Evolutionary conservation across 37 sponge, comb jelly and placozoan species (phyloP), one percentile per base, ranked within the genome.

Genomic region (Aplysina aerophoba): DNA sequence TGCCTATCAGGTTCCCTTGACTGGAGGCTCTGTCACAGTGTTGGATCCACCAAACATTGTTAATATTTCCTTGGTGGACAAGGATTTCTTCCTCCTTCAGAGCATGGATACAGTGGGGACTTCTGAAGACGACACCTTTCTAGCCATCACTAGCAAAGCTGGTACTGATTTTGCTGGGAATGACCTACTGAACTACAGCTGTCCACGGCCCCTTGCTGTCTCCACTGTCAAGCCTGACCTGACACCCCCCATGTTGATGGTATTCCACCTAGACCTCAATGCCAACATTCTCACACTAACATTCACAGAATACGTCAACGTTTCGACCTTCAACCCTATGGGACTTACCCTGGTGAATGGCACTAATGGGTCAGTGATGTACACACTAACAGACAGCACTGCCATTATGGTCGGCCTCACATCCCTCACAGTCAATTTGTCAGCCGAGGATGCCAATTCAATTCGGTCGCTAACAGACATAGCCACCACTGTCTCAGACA

Each of bases 71-170:
- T 25, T 97, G 22, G 83, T 85, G 24, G 73, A 73, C 24, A 50
- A 62, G 37, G 97, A 97, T 56, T 82, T 92, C 25, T 92, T 94
- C 72, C 60, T 61, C 11, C 88, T 97, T 60, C 92, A 97, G 75
- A 58, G 85, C 41, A 77, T 55, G 21, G 50, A 80, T 21, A 65
- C 65, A 14, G 65, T 97, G 0, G 92, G 86, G 4, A 38, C 54
- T 5, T 80, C 79, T 13, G n/a, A 36, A 21, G 22, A 55, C 4
- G 85, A 87, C 35, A 86, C 93, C 27, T 90, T 53, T 36, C 30
- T 94, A 22, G 63, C 90, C n/a, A 63, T 92, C 35, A 84, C 85
- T 35, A 40, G 31, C 72, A 73, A 77, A 3, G 54, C 88, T 4
- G 89, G 85, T 14, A 44, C 37, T 17, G 97, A 97, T 61, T 85